A percentile compares a stretch with the other conserved stretches of the same genome.
phyloP scores from a whole-genome alignment of 2,888 invertebrate genomes.

The Bruchidius siliquastri region DNA sequence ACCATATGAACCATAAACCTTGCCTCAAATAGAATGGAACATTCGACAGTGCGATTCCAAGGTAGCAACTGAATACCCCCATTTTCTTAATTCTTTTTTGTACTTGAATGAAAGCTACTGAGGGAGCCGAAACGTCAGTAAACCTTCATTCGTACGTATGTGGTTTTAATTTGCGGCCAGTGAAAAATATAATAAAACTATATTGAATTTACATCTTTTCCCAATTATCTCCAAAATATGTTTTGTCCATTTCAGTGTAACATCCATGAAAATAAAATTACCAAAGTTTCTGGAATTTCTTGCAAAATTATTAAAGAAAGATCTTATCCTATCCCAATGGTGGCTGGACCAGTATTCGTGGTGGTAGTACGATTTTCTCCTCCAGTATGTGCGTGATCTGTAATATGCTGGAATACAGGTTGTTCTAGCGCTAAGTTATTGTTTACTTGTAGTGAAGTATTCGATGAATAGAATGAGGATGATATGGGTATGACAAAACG shows the following conservation, averaged over 20 bases:
- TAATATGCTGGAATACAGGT: background rate
- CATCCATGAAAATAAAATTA: background rate
- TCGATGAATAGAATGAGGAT: no score
- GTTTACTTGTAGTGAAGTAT: background rate
- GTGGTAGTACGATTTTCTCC: background rate
- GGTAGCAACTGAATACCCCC: no score
- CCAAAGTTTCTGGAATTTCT: background rate
- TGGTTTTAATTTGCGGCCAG: no score
- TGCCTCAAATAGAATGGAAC: no score
- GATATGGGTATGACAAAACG: no score
- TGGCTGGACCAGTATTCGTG: background rate
- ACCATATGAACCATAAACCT: no score
- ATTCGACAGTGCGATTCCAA: no score
- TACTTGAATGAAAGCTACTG: no score
- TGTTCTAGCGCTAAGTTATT: background rate
- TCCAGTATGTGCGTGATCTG: background rate
- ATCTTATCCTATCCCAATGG: background rate
- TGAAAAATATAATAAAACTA: no score
- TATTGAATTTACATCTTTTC: background rate
- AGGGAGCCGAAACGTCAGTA: no score
- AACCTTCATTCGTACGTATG: no score
- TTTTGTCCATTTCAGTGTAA: background rate
- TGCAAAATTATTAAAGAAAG: background rate
- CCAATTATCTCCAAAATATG: background rate
- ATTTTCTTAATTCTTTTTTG: no score